These are phyloP conservation scores for Nymphalis io DNA, from an alignment of 1,140 invertebrate species.

Conservation along the genomic window DNA sequence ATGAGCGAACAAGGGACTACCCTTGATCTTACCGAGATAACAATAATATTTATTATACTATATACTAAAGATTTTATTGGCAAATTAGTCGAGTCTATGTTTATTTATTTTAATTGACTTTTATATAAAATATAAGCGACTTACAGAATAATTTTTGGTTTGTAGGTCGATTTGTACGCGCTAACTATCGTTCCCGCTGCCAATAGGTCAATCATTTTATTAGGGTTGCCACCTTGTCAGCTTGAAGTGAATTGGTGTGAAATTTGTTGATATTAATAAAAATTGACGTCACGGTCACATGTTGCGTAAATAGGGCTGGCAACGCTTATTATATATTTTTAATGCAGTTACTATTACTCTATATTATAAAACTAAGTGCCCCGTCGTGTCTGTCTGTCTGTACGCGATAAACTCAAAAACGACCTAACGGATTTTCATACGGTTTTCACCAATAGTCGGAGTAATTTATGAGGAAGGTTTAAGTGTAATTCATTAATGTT, in stretches of 20 bases:
- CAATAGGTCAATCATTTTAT: constrained; percentile 55
- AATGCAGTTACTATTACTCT: too few relatives aligned
- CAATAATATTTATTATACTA: too few relatives aligned
- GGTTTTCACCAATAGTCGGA: too few relatives aligned
- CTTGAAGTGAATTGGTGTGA: constrained; percentile 21
- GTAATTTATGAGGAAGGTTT: too few relatives aligned
- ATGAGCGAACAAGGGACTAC: too few relatives aligned
- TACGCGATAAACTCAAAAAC: too few relatives aligned
- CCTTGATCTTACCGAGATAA: too few relatives aligned
- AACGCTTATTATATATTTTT: not conserved
- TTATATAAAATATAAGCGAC: constrained; percentile 27
- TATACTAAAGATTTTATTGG: not conserved
- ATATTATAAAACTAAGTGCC: too few relatives aligned
- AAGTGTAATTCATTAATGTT: too few relatives aligned
- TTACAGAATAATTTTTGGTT: constrained; percentile 33
- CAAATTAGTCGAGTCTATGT: not conserved
- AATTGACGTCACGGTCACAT: constrained; percentile 19
- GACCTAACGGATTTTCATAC: too few relatives aligned
- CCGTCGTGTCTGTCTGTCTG: too few relatives aligned
- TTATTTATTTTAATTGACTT: constrained; percentile 25
- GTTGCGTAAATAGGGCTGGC: constrained; percentile 16
- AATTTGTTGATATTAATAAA: constrained; percentile 20
- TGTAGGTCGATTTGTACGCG: constrained; percentile 65
- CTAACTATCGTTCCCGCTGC: constrained; percentile 52
- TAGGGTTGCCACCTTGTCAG: constrained; percentile 52